Percentiles rank a stretch among this genome's conserved stretches.
Conservation (phyloP, 2,113 vertebrate genomes). For the Micromys minutus region DNA sequence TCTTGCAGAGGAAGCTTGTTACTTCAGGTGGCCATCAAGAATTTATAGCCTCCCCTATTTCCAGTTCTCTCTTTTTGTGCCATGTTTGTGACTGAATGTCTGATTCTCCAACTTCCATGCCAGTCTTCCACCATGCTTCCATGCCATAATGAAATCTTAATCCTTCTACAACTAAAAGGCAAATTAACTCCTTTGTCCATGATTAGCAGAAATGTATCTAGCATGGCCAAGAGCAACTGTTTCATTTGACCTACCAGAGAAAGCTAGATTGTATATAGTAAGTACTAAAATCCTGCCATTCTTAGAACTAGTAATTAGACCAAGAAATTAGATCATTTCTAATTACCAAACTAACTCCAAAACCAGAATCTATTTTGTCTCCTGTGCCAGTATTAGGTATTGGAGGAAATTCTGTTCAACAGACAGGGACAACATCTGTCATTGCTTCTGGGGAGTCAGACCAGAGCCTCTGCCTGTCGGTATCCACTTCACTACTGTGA, state of each 20-base stretch:
- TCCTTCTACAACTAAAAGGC: not conserved
- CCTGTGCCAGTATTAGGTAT: accelerated
- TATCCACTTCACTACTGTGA: not conserved
- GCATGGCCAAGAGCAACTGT: not conserved
- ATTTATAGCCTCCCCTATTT: no score
- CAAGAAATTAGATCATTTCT: not conserved
- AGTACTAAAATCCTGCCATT: not conserved
- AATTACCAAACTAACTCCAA: no score
- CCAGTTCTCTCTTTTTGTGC: not conserved
- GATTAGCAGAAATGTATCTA: not conserved
- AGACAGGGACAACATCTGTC: not conserved
- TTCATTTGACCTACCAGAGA: not conserved
- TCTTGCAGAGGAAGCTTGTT: not conserved
- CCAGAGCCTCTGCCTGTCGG: not conserved
- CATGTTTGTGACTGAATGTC: not conserved
- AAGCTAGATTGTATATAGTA: not conserved
- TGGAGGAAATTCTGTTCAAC: not conserved
- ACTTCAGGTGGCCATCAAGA: not conserved
- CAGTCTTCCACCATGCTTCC: not conserved
- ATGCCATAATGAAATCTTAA: not conserved
- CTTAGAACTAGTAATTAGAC: not conserved
- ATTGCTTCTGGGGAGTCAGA: not conserved
- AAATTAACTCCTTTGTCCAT: not conserved
- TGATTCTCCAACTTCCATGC: not conserved
- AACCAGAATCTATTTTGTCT: not conserved